phyloP scores from a whole-genome alignment of 2,113 vertebrate species.

The Garra rufa region DNA sequence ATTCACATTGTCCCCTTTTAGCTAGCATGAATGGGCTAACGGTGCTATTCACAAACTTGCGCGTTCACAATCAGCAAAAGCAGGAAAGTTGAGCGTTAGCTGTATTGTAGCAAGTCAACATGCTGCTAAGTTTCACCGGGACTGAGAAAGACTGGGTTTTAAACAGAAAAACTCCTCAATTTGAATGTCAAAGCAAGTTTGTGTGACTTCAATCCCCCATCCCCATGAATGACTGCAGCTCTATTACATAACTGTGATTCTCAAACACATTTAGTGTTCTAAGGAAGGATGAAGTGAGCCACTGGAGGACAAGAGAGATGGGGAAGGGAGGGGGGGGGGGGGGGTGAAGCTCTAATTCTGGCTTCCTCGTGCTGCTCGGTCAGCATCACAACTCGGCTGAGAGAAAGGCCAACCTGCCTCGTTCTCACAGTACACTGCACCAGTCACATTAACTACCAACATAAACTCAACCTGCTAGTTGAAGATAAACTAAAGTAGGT shows the following conservation, averaged over 20 bases:
- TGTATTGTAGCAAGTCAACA: neutral
- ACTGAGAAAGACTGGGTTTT: neutral
- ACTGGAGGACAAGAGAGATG: constrained; percentile 19
- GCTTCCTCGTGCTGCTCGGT: neutral
- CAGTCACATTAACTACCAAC: neutral
- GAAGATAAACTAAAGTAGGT: too few species aligned
- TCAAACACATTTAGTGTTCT: constrained; percentile 44
- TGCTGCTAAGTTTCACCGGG: neutral
- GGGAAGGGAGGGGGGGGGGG: neutral
- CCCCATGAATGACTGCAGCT: constrained; percentile 48
- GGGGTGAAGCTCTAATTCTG: constrained; percentile 2
- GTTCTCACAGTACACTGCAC: neutral
- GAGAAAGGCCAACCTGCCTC: neutral
- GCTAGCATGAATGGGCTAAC: constrained; percentile 60
- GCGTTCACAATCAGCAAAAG: neutral
- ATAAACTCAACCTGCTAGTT: neutral
- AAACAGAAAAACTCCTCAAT: neutral
- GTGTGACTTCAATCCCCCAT: constrained; percentile 10
- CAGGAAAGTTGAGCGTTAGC: neutral
- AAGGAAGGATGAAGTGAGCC: constrained; percentile 19
- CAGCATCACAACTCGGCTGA: constrained; percentile 16
- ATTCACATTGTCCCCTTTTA: constrained; percentile 62
- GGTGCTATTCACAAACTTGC: constrained; percentile 62
- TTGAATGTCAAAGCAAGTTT: constrained; percentile 23
- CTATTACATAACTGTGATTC: constrained; percentile 62